Base-by-base conservation (phyloP, 2,797 vertebrate genomes). In the Passerculus sandwichensis region DNA sequence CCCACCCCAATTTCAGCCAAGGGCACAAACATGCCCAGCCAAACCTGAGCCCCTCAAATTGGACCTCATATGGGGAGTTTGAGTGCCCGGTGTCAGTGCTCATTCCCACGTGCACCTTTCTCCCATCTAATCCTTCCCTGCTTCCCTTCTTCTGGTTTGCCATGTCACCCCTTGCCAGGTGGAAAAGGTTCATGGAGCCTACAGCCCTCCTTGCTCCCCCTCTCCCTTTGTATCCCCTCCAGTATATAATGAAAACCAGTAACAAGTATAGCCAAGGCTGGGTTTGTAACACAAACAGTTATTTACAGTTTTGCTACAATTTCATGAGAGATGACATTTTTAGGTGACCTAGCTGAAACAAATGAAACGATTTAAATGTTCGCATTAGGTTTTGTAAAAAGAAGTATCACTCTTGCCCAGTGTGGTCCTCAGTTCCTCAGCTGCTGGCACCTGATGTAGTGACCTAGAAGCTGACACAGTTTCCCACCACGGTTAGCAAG, bases 291-390 rank as follows among this genome's bases (percentile, higher is more conserved):
- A 10, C 80, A 94, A 96, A 91, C 71, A 93, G 56, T 85, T 96
- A 92, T 92, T 95, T 96, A 94, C 80, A 47, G 74, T 90, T 93
- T 74, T 94, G 53, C 80, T 90, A 73, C 74, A 48, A 72, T 85
- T 74, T 85, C 40, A 51, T 77, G 67, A 19, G 67, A 65, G 84
- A 65, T 87, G 85, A 95, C 80, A 26, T 82, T 94, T 97, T 86
- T 88, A 93, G 95, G 96, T 85, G 94, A 94, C 71, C 57, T 74
- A 74, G 61, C 71, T 79, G 74, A 89, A 94, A 61, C 67, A 85
- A 94, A 93, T 87, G 77, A 80, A 85, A 40, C 7, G 0, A 95
- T 93, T 91, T 94, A 91, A 18, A 20, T 71, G 38, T 79, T 94
- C 18, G 9, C 71, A 32, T 93, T 91, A 69, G 30, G 26, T 56